Evolutionary conservation across 2,113 vertebrate species (phyloP).

Genomic region (Sus scrofa): DNA sequence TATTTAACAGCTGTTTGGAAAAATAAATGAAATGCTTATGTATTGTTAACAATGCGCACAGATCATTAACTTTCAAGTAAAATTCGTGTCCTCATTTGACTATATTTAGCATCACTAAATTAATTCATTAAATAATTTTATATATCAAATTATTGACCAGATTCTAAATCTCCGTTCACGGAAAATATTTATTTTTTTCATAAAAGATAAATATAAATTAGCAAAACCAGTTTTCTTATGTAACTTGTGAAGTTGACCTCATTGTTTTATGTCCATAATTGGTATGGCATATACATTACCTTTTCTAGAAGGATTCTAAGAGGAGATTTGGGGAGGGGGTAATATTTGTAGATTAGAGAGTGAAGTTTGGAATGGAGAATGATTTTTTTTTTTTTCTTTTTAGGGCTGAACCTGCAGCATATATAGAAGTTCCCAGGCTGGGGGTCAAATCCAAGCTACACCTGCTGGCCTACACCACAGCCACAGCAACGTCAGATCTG

Average conservation of each 20-base stretch:
- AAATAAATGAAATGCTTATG: constrained; percentile 51
- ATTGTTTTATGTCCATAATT: not conserved
- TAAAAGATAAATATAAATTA: not conserved
- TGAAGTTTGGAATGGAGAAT: not conserved
- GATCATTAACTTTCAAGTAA: constrained; percentile 59
- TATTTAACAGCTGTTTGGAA: constrained; percentile 66
- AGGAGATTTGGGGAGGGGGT: not conserved
- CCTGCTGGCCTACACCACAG: too few species aligned
- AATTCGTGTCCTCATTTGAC: constrained; percentile 35
- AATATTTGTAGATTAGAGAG: not conserved
- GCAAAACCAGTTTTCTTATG: not conserved
- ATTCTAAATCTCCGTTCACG: constrained; percentile 17
- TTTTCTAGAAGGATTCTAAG: not conserved
- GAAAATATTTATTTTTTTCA: constrained; percentile 30
- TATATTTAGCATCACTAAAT: constrained; percentile 15
- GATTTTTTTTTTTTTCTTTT: not conserved
- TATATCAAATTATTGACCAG: not conserved
- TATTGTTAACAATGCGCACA: constrained; percentile 18
- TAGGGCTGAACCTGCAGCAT: too few species aligned
- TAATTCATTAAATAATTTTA: constrained; percentile 36
- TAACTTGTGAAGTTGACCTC: not conserved
- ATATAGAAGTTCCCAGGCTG: too few species aligned
- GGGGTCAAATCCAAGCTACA: too few species aligned
- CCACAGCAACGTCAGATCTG: too few species aligned
- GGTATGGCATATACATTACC: not conserved